Percentiles rank a stretch among this genome's conserved stretches.
phyloP scores from a whole-genome alignment of 2,888 invertebrate species.

The Cantharis rufa region DNA sequence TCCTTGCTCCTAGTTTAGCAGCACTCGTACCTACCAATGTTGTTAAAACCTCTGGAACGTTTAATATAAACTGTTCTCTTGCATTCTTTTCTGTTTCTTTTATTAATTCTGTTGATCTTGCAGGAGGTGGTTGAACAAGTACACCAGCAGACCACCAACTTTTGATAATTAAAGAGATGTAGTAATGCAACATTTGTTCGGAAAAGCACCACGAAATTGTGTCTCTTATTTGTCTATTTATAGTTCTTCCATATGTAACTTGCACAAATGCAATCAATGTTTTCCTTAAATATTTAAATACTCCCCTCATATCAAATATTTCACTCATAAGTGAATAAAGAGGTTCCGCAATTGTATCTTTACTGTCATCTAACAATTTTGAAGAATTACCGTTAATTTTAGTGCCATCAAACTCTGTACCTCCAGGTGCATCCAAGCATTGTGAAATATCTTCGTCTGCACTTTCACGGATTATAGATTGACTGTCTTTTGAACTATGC shows the following conservation, averaged over 20 bases:
- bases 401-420: conserved; percentile 51
- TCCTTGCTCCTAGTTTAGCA: conserved; percentile 80
- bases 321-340: conserved; percentile 86
- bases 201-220: conserved; percentile 86
- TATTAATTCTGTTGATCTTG: conserved; percentile 66
- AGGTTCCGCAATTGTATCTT: conserved; percentile 89
- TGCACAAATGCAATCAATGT: conserved; percentile 90
- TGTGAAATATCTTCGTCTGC: conserved; percentile 83
- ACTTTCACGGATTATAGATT: conserved; percentile 62
- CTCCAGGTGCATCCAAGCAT: conserved; percentile 71
- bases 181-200: conserved; percentile 89
- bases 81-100: conserved; percentile 73
- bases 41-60: conserved; percentile 78
- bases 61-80: conserved; percentile 68
- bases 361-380: conserved; percentile 63
- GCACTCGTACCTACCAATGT: conserved; percentile 86
- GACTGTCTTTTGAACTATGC: conserved; percentile 30
- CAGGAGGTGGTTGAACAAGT: conserved; percentile 62
- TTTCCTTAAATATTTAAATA: conserved; percentile 84
- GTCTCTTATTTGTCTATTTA: conserved; percentile 88
- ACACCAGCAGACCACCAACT: conserved; percentile 90
- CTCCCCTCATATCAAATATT: conserved; percentile 87
- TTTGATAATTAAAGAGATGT: conserved; percentile 79
- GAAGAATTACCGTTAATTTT: conserved; percentile 51
- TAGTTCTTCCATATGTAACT: conserved; percentile 84